Base-by-base conservation (phyloP, 2,888 invertebrate genomes). In the Epistrophe eligans region DNA sequence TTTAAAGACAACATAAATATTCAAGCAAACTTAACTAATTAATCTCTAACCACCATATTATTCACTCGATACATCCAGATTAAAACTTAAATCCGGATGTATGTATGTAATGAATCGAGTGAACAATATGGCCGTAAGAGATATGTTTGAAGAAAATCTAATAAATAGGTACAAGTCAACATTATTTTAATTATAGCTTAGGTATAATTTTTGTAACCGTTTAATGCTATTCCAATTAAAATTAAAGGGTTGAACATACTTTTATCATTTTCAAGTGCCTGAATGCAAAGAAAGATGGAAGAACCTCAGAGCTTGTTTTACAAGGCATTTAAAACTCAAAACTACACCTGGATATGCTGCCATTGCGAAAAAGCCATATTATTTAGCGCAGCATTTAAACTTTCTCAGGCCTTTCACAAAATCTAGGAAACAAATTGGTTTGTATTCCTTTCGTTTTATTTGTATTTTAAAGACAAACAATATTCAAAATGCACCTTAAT, bases 281-380 rank as follows among this genome's bases (percentile, higher is more conserved):
- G 57, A 57, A 57, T 57, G 57, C 57, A 57, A 57, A 17, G 57
- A 57, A 57, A 57, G 57, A 17, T 57, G 57, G 57, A 57, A 57
- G 32, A 57, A 57, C 35, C 32, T 57, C 5, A 57, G 57, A 57
- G 57, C 57, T n/a, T 57, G 57, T n/a, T 57, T 35, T 35, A 32
- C 57, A 35, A 35, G 57, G 2, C n/a, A 57, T 17, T 35, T 57
- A 57, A 57, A 57, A 35, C 32, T 57, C 4, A 57, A 32, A 32
- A 10, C 10, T 32, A 5, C 9, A 17, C 32, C 57, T 35, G 57
- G 32, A 35, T 35, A 32, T 6, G 10, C 57, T 35, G 3, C n/a
- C n/a, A 17, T 32, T 6, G 1, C 10, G 0, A 57, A 57, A 57
- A 57, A 57, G 32, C 57, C 57, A 32, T 57, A 57, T 57, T 57